Evolutionary conservation across 2,113 vertebrate species (phyloP).

Genomic region (Charina bottae): DNA sequence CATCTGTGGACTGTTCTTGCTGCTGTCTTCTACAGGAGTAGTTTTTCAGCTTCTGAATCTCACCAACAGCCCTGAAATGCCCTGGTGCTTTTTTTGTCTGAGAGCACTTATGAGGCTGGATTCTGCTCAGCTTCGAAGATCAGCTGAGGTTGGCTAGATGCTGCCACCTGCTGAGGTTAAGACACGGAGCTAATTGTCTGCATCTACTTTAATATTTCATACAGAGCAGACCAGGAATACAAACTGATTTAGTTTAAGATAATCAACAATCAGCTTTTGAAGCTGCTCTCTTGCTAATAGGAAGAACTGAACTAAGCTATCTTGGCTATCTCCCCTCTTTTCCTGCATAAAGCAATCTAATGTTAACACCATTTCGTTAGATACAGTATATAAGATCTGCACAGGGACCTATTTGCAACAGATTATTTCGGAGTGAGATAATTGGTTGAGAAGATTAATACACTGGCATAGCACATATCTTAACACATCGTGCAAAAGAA

Average conservation of each 20-base stretch:
- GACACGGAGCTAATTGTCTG: neutral
- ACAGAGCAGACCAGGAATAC: neutral
- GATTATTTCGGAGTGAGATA: constrained; percentile 62
- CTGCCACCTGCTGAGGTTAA: neutral
- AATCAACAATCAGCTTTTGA: neutral
- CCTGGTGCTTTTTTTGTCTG: neutral
- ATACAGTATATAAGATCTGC: constrained; percentile 43
- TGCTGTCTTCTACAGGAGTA: neutral
- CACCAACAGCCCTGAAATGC: neutral
- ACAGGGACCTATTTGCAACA: constrained; percentile 60
- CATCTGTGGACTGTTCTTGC: neutral
- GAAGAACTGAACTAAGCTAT: neutral
- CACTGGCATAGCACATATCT: constrained; percentile 53
- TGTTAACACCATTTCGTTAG: constrained; percentile 51
- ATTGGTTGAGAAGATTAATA: constrained; percentile 66
- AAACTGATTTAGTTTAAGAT: constrained; percentile 1
- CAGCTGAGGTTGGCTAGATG: neutral
- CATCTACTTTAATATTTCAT: constrained; percentile 1
- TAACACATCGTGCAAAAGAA: constrained; percentile 57
- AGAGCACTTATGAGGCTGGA: neutral
- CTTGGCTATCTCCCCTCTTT: constrained; percentile 7
- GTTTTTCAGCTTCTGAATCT: neutral
- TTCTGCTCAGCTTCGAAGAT: neutral
- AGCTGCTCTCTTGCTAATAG: neutral
- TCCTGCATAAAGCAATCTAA: constrained; percentile 30